Evolutionary conservation across 1,140 invertebrate species (phyloP).

Genomic region (Rhynchophorus ferrugineus): DNA sequence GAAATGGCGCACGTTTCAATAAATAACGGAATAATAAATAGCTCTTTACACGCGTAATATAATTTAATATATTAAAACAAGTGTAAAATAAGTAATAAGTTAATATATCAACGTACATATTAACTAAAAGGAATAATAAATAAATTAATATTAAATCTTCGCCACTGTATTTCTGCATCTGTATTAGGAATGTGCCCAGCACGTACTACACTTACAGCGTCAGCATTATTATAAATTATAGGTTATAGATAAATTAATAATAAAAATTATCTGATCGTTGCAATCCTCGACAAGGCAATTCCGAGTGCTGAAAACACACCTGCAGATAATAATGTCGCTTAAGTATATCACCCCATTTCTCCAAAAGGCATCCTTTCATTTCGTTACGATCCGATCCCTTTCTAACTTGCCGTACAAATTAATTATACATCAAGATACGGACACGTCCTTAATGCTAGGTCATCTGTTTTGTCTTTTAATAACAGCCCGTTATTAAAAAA

Average conservation of each 20-base stretch:
- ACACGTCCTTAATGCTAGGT: conserved; percentile 9
- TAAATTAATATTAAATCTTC: too few species aligned
- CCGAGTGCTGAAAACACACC: conserved; percentile 4
- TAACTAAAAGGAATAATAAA: too few species aligned
- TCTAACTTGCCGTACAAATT: conserved; percentile 6
- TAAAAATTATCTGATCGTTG: background rate
- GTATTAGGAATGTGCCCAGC: too few species aligned
- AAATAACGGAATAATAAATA: too few species aligned
- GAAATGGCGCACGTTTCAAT: too few species aligned
- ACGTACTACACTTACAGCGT: too few species aligned
- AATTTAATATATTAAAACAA: too few species aligned
- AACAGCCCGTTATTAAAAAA: background rate
- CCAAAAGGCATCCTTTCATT: conserved; percentile 9
- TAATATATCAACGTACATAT: too few species aligned
- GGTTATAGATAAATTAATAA: background rate
- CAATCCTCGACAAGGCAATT: conserved; percentile 5
- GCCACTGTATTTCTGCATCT: too few species aligned
- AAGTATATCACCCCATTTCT: conserved; percentile 13
- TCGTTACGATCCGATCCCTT: conserved; percentile 4
- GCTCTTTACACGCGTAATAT: too few species aligned
- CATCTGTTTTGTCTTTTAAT: conserved; percentile 11
- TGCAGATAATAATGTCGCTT: conserved; percentile 8
- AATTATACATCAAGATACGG: conserved; percentile 9
- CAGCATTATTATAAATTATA: too few species aligned
- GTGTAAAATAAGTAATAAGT: too few species aligned